Evolutionary conservation across 2,888 invertebrate genomes (phyloP), one percentile per base, ranked within the genome.

Genomic region (Dryococelus australis): DNA sequence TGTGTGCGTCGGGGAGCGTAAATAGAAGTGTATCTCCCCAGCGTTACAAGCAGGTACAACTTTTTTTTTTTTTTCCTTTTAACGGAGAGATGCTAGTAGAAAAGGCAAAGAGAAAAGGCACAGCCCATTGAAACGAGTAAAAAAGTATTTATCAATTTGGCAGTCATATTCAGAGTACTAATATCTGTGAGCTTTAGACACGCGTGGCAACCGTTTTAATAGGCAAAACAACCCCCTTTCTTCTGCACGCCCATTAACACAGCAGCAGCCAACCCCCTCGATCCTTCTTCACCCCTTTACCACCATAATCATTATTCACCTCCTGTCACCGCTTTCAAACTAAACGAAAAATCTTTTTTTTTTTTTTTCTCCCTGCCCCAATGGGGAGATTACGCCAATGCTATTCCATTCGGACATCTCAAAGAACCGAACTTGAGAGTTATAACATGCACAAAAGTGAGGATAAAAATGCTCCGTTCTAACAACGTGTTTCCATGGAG

Each of bases 61-160:
- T 65, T 8, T 65, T 65, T 65, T 8, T 65, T 65, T 65, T 65
- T 20, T 24, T 16, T 24, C 24, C 65, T 35, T 20, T 20, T 16
- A 6, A 65, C 65, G 24, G 12, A 65, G n/a, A 65, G 8, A 65
- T 20, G 8, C 65, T n/a, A 8, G 65, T n/a, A 65, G n/a, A 65
- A 65, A 65, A 24, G 65, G 51, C 51, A 51, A 6, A 51, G n/a
- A 24, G n/a, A 65, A 65, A 65, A 65, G 24, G 24, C 6, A 24
- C n/a, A 65, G 65, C 65, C 65, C 20, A n/a, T 65, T 10, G n/a
- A 65, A 65, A 65, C 65, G 65, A 20, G 24, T 16, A 65, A 65
- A 65, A 65, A 65, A 65, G 65, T 16, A 65, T 65, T 65, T 65
- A 65, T 65, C 65, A 65, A 65, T 65, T 65, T 65, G 65, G 65